These are phyloP conservation scores for Brachionus angularis DNA, from an alignment of 1,140 invertebrate genomes.

Conservation along the genomic window DNA sequence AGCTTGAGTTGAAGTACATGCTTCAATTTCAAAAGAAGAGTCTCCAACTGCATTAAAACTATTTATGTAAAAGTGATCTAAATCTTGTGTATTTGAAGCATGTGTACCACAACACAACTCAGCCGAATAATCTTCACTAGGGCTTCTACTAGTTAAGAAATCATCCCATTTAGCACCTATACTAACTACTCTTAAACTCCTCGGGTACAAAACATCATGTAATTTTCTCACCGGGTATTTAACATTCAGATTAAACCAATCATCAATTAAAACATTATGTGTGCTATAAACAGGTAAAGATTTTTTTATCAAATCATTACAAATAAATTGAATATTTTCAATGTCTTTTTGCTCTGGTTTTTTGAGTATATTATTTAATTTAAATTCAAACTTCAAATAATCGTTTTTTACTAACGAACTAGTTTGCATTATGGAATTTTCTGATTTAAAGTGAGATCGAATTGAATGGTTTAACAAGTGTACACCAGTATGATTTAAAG, in stretches of 20 bases:
- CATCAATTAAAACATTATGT: neutral
- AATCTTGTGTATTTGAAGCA: neutral
- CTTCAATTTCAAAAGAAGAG: conserved; percentile 43
- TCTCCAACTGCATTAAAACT: conserved; percentile 27
- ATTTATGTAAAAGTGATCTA: neutral
- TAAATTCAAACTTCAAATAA: conserved; percentile 32
- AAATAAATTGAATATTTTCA: conserved; percentile 1
- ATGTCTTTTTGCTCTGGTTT: conserved; percentile 29
- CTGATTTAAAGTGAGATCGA: neutral
- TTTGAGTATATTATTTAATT: conserved; percentile 20
- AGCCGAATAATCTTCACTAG: conserved; percentile 8
- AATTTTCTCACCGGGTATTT: conserved; percentile 8
- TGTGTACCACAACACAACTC: conserved; percentile 42
- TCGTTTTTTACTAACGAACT: conserved; percentile 1
- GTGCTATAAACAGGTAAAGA: neutral
- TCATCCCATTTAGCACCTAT: neutral
- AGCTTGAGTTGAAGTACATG: conserved; percentile 1
- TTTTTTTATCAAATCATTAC: conserved; percentile 12
- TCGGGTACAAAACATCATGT: conserved; percentile 39
- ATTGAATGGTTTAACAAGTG: conserved; percentile 30
- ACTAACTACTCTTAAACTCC: conserved; percentile 13
- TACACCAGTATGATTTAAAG: conserved; percentile 21
- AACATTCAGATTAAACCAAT: neutral
- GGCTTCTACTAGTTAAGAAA: neutral
- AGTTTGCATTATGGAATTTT: conserved; percentile 31